A percentile compares a stretch with the other conserved stretches of the same genome.
phyloP scores from a whole-genome alignment of 2,797 vertebrate genomes.

The Pogonophryne albipinna region DNA sequence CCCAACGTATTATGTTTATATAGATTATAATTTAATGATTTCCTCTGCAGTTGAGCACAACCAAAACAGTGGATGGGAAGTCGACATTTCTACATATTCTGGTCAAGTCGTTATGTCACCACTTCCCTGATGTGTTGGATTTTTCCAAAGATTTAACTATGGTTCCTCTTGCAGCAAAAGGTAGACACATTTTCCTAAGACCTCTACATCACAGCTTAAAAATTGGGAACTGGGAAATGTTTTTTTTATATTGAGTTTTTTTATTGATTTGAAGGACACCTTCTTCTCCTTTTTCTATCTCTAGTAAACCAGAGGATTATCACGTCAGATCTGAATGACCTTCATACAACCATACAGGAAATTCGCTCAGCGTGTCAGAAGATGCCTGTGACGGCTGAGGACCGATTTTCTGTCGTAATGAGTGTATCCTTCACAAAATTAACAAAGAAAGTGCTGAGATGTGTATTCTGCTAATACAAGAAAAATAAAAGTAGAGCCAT shows the following conservation, averaged over 20 bases:
- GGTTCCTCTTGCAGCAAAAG: constrained; percentile 95
- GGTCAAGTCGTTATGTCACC: constrained; percentile 96
- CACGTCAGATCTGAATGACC: constrained; percentile 91
- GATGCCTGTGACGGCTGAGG: constrained; percentile 90
- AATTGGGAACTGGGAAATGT: not conserved
- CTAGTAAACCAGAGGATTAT: constrained; percentile 94
- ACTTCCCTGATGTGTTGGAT: constrained; percentile 97
- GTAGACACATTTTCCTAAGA: constrained; percentile 67
- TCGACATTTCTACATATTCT: constrained; percentile 98
- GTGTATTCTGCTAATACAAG: not conserved
- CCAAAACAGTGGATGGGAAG: constrained; percentile 98
- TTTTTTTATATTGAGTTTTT: not conserved
- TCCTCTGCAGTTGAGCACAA: constrained; percentile 92
- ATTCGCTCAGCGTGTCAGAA: constrained; percentile 92
- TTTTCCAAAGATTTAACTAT: constrained; percentile 96
- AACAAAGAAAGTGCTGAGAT: not conserved
- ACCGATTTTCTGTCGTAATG: constrained; percentile 94
- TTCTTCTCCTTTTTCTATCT: constrained; percentile 8
- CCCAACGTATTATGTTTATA: not conserved
- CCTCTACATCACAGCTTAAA: not conserved
- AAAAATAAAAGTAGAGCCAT: no score
- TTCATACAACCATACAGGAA: constrained; percentile 91
- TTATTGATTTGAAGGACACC: not conserved
- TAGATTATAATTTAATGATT: constrained; percentile 4
- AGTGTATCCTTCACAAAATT: constrained; percentile 88